A percentile compares a stretch with the other conserved stretches of the same genome.
These are phyloP conservation scores for Drosophila mojavensis DNA, from an alignment of 1,140 invertebrate genomes.

Conservation along the genomic window DNA sequence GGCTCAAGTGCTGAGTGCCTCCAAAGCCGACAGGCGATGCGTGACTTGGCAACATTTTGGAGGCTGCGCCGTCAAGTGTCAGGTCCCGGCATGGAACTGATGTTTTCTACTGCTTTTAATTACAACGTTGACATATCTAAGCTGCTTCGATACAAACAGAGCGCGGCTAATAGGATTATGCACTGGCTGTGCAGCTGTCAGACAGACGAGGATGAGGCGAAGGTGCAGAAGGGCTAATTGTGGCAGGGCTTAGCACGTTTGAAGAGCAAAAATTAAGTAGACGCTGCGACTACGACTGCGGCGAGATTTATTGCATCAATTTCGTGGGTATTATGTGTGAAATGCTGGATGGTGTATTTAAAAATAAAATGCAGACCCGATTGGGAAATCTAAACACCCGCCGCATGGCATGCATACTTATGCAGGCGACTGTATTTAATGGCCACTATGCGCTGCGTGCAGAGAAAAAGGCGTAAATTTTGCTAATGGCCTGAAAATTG, in stretches of 20 bases:
- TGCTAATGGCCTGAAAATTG: constrained; percentile 84
- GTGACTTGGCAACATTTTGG: constrained; percentile 70
- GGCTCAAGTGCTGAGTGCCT: constrained; percentile 22
- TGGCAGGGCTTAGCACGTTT: background rate
- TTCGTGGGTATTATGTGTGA: constrained; percentile 44
- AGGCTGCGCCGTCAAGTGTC: constrained; percentile 28
- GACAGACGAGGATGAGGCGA: constrained; percentile 1
- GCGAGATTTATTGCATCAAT: constrained; percentile 36
- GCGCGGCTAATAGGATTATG: constrained; percentile 71
- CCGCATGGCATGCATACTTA: constrained; percentile 72
- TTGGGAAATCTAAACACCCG: constrained; percentile 69
- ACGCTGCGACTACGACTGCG: constrained; percentile 35
- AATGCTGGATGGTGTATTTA: constrained; percentile 42
- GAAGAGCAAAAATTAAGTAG: constrained; percentile 58
- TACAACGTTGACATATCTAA: constrained; percentile 80
- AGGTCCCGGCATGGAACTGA: constrained; percentile 33
- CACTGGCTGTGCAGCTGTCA: constrained; percentile 50
- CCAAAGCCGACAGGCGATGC: constrained; percentile 69
- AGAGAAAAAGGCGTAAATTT: constrained; percentile 84
- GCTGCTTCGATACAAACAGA: constrained; percentile 76
- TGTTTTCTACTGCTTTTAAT: constrained; percentile 80
- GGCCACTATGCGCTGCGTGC: constrained; percentile 79
- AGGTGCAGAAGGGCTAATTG: background rate
- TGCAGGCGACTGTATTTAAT: constrained; percentile 81
- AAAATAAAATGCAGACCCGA: constrained; percentile 55